phyloP scores from a whole-genome alignment of 1,140 invertebrate genomes.

The Cotesia vestalis region DNA sequence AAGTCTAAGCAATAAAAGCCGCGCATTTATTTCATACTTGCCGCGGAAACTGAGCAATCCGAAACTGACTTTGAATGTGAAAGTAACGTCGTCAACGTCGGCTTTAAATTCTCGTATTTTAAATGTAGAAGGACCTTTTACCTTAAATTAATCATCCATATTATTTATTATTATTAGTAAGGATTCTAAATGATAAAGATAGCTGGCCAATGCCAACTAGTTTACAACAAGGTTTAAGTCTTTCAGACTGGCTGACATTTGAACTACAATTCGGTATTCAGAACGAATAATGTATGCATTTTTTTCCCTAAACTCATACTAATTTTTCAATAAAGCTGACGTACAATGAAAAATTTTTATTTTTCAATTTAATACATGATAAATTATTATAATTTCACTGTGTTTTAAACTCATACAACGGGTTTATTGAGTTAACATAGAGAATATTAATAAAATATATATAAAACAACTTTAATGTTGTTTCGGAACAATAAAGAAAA shows the following conservation, averaged over 20 bases:
- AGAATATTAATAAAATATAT: too few relatives aligned
- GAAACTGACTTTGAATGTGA: constrained; percentile 69
- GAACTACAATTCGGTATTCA: too few relatives aligned
- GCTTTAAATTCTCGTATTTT: constrained; percentile 59
- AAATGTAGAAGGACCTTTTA: constrained; percentile 56
- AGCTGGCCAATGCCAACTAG: constrained; percentile 3
- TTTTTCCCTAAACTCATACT: neutral
- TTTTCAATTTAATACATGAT: too few relatives aligned
- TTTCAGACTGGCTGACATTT: too few relatives aligned
- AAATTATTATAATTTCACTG: too few relatives aligned
- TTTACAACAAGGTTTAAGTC: neutral
- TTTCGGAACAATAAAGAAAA: too few relatives aligned
- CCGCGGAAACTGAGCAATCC: constrained; percentile 68
- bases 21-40: constrained; percentile 72
- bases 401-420: too few relatives aligned
- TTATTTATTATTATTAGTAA: constrained; percentile 6
- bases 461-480: too few relatives aligned
- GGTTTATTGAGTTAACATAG: too few relatives aligned
- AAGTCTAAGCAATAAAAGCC: constrained; percentile 70
- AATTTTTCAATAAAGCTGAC: neutral
- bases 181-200: constrained; percentile 14
- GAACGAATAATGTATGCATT: neutral
- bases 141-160: constrained; percentile 42
- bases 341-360: too few relatives aligned
- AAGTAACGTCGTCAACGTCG: constrained; percentile 66